These are phyloP conservation scores for Crypturellus tataupa DNA, from an alignment of 2,797 vertebrate species.

Conservation along the genomic window DNA sequence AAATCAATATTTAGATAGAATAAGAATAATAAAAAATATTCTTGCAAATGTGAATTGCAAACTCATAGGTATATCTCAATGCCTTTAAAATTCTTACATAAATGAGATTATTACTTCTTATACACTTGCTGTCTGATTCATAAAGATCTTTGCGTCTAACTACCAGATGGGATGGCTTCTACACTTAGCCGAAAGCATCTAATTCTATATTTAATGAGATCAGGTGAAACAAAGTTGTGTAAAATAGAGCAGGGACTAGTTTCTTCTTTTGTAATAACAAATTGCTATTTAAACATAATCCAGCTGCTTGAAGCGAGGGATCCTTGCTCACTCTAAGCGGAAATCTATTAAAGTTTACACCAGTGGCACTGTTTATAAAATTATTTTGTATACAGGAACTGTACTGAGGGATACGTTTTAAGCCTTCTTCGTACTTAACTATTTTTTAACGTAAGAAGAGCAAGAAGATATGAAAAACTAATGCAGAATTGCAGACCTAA, in stretches of 20 bases:
- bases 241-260: neutral
- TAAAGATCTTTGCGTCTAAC: neutral
- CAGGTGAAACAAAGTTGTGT: neutral
- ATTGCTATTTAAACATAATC: neutral
- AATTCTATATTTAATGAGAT: neutral
- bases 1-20: conserved; percentile 7
- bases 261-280: neutral
- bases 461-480: neutral
- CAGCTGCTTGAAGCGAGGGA: neutral
- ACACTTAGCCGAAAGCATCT: neutral
- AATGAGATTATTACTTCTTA: fast-evolving
- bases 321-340: neutral
- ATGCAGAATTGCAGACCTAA: neutral
- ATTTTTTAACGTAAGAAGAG: neutral
- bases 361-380: conserved; percentile 8
- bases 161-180: neutral
- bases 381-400: conserved; percentile 18
- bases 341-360: conserved; percentile 33
- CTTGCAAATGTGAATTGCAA: neutral
- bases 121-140: neutral
- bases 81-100: neutral
- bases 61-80: neutral
- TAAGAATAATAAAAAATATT: neutral
- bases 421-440: neutral
- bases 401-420: neutral